These are phyloP conservation scores for Turnix velox DNA, from an alignment of 2,113 vertebrate genomes.

Conservation along the genomic window DNA sequence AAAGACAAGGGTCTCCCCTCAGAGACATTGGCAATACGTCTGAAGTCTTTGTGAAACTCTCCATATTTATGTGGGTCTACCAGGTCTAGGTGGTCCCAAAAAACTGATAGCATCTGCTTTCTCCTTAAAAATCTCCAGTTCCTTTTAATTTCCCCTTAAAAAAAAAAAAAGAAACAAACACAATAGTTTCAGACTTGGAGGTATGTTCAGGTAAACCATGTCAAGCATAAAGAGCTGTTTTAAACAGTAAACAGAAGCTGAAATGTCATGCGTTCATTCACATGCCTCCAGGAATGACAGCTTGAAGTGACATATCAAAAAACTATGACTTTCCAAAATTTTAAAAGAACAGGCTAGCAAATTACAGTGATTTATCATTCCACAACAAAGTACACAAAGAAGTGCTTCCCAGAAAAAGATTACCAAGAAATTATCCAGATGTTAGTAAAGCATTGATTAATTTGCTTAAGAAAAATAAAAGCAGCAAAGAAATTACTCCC, in stretches of 20 bases:
- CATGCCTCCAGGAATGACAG: slow-evolving; percentile 29
- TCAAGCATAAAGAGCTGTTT: neutral
- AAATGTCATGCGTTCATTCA: slow-evolving; percentile 37
- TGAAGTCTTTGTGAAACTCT: neutral
- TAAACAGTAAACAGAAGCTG: slow-evolving; percentile 37
- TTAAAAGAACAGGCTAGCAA: neutral
- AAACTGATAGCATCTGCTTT: neutral
- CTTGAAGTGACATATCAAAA: neutral
- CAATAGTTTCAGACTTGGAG: neutral
- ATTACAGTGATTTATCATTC: slow-evolving; percentile 42
- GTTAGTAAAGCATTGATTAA: slow-evolving; percentile 14
- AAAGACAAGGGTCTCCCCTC: neutral
- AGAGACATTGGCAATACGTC: neutral
- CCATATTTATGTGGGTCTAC: neutral
- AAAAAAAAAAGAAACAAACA: neutral
- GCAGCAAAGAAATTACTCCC: neutral
- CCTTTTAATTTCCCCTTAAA: neutral
- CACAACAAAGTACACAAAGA: neutral
- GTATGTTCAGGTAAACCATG: neutral
- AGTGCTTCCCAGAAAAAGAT: neutral
- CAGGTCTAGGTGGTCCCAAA: neutral
- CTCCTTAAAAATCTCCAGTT: neutral
- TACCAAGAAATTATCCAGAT: slow-evolving; percentile 31
- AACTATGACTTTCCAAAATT: neutral
- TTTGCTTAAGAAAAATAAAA: neutral